Evolutionary conservation across 2,888 invertebrate genomes (phyloP), one percentile per base, ranked within the genome.

Genomic region (Mongoloraphidia duomilia): DNA sequence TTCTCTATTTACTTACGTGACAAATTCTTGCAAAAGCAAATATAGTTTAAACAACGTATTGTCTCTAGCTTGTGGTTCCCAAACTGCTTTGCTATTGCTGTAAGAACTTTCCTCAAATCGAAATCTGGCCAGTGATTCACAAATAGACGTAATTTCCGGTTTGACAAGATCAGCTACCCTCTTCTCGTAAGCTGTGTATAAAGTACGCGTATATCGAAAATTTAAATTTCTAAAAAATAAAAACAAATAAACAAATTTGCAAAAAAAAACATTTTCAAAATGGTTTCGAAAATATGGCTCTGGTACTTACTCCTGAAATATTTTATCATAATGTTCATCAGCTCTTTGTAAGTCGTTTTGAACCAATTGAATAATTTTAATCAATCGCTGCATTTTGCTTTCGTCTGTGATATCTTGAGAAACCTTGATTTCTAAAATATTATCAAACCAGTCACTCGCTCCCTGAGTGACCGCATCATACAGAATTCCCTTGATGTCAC

Each of bases 11-110:
- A 75, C 84, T 73, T 71, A 79, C 76, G 76, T 72, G 40, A 84
- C 76, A 70, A 92, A 92, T 66, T 92, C 81, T 65, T 94, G 92
- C 48, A 96, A 68, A 1, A 89, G 81, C 54, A 96, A 75, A 67
- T 96, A 96, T 8, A 96, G 72, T 66, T 95, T 93, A 66, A 96
- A 93, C 45, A 96, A 70, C 2, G 87, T 84, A 1, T 92, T 93
- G 1, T 91, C 91, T 74, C 88, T 82, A 2, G 80, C 77, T 39
- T 90, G 67, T 11, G 84, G 81, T 55, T 84, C 82, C 5, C 76
- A 74, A 0, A 70, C 2, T 73, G 76, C 50, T 73, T 67, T 53
- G 63, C 64, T 44, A 68, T 67, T 52, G 34, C 56, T 65, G 0
- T 68, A 66, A 0, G 71, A 70, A 0, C 69, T 71, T 34, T 74